A percentile compares a stretch with the other conserved stretches of the same genome.
Conservation (phyloP, 2,113 vertebrate species). For the Malurus alboscapulatus region DNA sequence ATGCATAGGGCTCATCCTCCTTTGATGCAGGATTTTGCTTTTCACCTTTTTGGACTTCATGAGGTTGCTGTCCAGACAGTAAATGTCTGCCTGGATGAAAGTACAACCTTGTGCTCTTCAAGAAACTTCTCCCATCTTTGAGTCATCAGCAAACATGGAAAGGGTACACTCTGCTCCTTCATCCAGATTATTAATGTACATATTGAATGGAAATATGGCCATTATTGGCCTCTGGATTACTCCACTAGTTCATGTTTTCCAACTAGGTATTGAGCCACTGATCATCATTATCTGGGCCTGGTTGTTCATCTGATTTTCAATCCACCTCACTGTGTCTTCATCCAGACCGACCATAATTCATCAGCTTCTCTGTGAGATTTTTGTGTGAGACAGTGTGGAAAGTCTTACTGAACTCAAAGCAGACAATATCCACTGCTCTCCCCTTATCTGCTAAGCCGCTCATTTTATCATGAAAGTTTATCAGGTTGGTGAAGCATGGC, state of each 20-base stretch:
- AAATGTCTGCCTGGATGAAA: not conserved
- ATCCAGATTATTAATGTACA: not conserved
- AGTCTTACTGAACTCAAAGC: not conserved
- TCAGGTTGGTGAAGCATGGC: not conserved
- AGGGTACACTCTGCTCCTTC: not conserved
- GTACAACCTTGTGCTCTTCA: not conserved
- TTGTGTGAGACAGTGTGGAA: not conserved
- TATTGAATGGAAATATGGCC: not conserved
- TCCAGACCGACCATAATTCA: not conserved
- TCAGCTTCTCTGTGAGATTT: not conserved
- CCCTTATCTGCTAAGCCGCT: not conserved
- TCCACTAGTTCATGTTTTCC: not conserved
- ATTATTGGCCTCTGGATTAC: not conserved
- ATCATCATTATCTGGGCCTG: not conserved
- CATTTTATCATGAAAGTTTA: not conserved
- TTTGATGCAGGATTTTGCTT: not conserved
- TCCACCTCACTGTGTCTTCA: not conserved
- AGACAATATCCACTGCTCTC: not conserved
- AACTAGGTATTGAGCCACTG: not conserved
- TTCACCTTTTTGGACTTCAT: not conserved
- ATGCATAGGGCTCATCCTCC: not conserved
- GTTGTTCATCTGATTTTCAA: not conserved
- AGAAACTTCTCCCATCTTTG: not conserved
- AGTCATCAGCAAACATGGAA: not conserved
- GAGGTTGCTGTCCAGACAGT: not conserved